Conservation (phyloP, 1,140 invertebrate genomes). For the Caenorhabditis inopinata region DNA sequence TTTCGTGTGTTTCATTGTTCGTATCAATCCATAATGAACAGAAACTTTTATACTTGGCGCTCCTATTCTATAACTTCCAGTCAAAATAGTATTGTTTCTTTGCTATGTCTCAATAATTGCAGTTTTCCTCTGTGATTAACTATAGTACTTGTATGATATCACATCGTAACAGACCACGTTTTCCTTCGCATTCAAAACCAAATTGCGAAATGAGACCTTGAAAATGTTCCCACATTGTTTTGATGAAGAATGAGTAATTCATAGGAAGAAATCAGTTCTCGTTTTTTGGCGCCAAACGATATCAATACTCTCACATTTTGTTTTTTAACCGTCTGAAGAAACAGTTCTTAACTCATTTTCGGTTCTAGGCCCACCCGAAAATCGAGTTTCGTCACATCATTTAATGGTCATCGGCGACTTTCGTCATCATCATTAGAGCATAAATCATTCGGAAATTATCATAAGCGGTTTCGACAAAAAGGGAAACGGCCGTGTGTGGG, state of each 20-base stretch:
- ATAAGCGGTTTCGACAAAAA: conserved; percentile 13
- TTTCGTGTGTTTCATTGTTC: background rate
- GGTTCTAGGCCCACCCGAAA: background rate
- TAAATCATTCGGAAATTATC: conserved; percentile 25
- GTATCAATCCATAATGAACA: background rate
- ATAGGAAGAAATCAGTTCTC: no score
- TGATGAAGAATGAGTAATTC: no score
- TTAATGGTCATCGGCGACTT: background rate
- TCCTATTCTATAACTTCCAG: background rate
- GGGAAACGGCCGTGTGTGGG: background rate
- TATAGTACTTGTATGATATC: background rate
- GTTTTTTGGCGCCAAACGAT: no score
- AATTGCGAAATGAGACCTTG: conserved; percentile 16
- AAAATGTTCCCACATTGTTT: background rate
- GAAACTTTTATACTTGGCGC: no score
- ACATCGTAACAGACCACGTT: background rate
- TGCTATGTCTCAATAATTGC: no score
- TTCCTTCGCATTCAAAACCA: background rate
- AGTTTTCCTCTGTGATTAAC: no score
- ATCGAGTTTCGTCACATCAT: background rate
- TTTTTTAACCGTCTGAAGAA: no score
- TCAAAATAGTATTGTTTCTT: background rate
- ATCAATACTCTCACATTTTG: no score
- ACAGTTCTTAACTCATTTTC: conserved; percentile 18
- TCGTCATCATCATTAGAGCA: conserved; percentile 25